Conservation (phyloP, 2,888 invertebrate species). For the Eupithecia subfuscata region DNA sequence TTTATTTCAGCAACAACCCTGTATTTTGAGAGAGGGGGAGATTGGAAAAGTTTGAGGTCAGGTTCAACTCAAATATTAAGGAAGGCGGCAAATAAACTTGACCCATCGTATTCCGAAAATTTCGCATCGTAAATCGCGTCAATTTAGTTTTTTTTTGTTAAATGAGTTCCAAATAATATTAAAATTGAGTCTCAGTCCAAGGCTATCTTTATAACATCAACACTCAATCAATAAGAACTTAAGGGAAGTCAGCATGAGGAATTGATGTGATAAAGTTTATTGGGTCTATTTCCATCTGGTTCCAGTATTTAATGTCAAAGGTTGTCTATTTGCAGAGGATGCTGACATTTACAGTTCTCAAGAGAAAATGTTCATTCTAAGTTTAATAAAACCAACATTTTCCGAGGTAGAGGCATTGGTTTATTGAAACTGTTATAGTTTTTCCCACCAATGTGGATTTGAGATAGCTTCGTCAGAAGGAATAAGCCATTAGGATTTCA, state of each 20-base stretch:
- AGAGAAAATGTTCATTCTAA: slow-evolving; percentile 1
- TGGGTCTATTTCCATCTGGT: slow-evolving; percentile 23
- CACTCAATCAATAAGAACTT: not conserved
- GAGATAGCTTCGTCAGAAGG: not conserved
- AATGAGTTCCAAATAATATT: not conserved
- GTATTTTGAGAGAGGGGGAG: not conserved
- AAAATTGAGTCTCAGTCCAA: not conserved
- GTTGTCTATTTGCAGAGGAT: slow-evolving; percentile 16
- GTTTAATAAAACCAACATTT: not conserved
- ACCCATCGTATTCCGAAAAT: not conserved
- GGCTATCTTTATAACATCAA: not conserved
- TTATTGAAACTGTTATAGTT: not conserved
- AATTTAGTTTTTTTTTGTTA: not conserved
- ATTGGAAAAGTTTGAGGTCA: slow-evolving; percentile 7
- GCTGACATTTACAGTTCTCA: slow-evolving; percentile 14
- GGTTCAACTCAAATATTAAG: slow-evolving; percentile 8
- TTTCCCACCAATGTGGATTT: not conserved
- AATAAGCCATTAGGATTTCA: not conserved
- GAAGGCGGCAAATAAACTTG: slow-evolving; percentile 7
- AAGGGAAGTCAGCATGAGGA: slow-evolving; percentile 7
- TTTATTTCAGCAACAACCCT: slow-evolving; percentile 20
- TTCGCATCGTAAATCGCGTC: too few relatives aligned
- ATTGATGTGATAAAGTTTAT: slow-evolving; percentile 25
- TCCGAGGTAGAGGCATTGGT: not conserved
- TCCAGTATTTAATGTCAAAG: slow-evolving; percentile 32